Evolutionary conservation across 2,888 invertebrate genomes (phyloP).

Genomic region (Drosophila nr. perissopoda): DNA sequence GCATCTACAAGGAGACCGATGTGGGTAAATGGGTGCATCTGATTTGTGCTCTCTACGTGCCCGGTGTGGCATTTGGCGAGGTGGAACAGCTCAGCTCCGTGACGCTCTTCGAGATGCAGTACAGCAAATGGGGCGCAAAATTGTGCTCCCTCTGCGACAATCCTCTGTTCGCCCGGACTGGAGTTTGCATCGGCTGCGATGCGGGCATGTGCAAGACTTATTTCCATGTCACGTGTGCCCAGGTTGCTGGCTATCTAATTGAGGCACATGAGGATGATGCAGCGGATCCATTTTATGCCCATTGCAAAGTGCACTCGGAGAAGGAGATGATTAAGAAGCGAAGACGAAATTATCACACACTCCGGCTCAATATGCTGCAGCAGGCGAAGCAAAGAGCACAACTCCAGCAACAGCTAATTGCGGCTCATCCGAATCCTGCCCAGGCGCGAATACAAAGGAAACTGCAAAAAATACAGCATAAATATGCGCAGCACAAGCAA

Average conservation of each 20-base stretch:
- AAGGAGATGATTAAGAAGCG: slow-evolving; percentile 93
- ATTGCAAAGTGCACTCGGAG: slow-evolving; percentile 97
- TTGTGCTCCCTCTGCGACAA: slow-evolving; percentile 96
- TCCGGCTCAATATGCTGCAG: slow-evolving; percentile 92
- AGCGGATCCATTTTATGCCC: slow-evolving; percentile 98
- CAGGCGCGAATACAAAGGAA: slow-evolving; percentile 92
- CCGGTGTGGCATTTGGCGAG: slow-evolving; percentile 98
- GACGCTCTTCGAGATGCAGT: slow-evolving; percentile 98
- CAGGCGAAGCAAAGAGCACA: slow-evolving; percentile 85
- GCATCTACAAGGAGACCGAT: slow-evolving; percentile 98
- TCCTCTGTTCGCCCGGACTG: slow-evolving; percentile 93
- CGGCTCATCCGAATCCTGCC: slow-evolving; percentile 87
- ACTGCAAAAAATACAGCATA: slow-evolving; percentile 93
- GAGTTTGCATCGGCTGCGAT: slow-evolving; percentile 98
- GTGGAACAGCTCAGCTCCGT: slow-evolving; percentile 95
- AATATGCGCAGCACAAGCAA: slow-evolving; percentile 91
- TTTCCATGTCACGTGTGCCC: slow-evolving; percentile 99
- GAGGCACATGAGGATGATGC: slow-evolving; percentile 97
- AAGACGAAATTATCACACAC: slow-evolving; percentile 93
- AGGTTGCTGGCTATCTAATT: slow-evolving; percentile 95
- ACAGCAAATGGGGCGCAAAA: slow-evolving; percentile 97
- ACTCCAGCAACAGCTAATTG: slow-evolving; percentile 53
- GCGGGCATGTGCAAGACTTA: slow-evolving; percentile 99
- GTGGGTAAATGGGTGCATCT: slow-evolving; percentile 99
- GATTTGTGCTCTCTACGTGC: slow-evolving; percentile 98